Evolutionary conservation across 2,888 invertebrate genomes (phyloP).

Genomic region (Amiota minor): DNA sequence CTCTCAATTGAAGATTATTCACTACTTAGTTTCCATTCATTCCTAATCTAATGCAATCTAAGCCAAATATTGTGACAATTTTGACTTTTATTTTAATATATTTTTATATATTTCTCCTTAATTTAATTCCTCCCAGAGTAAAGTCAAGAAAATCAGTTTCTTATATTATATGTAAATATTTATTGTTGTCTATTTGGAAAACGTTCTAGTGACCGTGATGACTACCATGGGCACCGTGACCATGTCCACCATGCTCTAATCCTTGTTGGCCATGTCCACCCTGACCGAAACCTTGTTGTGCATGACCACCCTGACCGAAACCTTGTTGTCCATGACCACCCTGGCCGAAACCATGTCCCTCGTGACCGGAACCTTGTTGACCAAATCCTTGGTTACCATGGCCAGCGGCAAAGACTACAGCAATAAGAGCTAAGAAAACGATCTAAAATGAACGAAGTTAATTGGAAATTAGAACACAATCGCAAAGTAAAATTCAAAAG

Average conservation of each 20-base stretch:
- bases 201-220: conserved; percentile 23
- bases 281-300: conserved; percentile 35
- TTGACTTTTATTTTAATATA: too few species aligned
- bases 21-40: too few species aligned
- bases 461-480: neutral
- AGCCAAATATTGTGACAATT: too few species aligned
- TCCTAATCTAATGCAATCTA: too few species aligned
- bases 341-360: conserved; percentile 26
- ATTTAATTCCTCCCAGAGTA: neutral
- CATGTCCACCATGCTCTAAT: conserved; percentile 36
- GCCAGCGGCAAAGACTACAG: neutral
- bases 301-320: conserved; percentile 5
- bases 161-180: neutral
- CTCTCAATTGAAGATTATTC: too few species aligned
- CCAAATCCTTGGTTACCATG: conserved; percentile 38
- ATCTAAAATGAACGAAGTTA: neutral
- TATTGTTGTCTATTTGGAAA: neutral
- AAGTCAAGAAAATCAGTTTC: neutral
- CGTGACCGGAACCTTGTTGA: conserved; percentile 28
- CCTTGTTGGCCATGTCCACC: conserved; percentile 44
- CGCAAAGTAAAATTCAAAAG: neutral
- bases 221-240: conserved; percentile 35
- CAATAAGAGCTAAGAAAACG: neutral
- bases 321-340: neutral
- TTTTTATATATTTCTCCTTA: too few species aligned